Percentiles rank a stretch among this genome's conserved stretches.
phyloP scores from a whole-genome alignment of 1,140 invertebrate genomes.

The Achroia grisella region DNA sequence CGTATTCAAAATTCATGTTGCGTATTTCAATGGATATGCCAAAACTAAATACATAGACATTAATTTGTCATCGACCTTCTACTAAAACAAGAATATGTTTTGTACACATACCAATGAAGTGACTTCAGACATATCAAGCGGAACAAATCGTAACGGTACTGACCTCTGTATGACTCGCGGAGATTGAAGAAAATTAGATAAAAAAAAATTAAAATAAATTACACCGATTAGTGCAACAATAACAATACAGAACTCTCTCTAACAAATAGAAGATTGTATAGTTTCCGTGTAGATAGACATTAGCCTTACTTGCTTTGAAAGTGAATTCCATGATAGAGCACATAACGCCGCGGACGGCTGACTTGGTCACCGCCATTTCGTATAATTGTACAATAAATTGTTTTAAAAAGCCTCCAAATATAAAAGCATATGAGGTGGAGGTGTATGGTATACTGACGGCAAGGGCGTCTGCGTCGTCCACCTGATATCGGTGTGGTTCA shows the following conservation, averaged over 20 bases:
- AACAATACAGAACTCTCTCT: conserved; percentile 16
- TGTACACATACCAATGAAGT: conserved; percentile 26
- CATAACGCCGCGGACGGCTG: conserved; percentile 61
- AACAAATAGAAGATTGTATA: neutral
- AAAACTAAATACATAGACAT: neutral
- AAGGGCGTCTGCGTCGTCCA: conserved; percentile 24
- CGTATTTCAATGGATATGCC: too few relatives aligned
- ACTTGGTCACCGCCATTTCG: conserved; percentile 57
- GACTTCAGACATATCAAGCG: conserved; percentile 27
- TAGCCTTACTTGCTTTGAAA: conserved; percentile 66
- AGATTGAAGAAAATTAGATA: conserved; percentile 16
- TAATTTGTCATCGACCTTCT: conserved; percentile 26
- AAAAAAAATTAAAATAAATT: conserved; percentile 16
- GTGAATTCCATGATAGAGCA: conserved; percentile 67
- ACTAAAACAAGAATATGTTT: conserved; percentile 19
- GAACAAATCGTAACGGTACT: conserved; percentile 34
- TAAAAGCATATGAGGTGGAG: neutral
- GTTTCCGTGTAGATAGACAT: conserved; percentile 1
- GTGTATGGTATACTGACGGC: conserved; percentile 10
- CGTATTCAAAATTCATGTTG: too few relatives aligned
- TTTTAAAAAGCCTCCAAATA: neutral
- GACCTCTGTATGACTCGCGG: conserved; percentile 7
- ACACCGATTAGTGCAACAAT: conserved; percentile 8
- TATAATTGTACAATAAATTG: neutral
- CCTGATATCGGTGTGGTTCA: conserved; percentile 47